Evolutionary conservation across 2,888 invertebrate genomes (phyloP).

Genomic region (Phlogophora meticulosa): DNA sequence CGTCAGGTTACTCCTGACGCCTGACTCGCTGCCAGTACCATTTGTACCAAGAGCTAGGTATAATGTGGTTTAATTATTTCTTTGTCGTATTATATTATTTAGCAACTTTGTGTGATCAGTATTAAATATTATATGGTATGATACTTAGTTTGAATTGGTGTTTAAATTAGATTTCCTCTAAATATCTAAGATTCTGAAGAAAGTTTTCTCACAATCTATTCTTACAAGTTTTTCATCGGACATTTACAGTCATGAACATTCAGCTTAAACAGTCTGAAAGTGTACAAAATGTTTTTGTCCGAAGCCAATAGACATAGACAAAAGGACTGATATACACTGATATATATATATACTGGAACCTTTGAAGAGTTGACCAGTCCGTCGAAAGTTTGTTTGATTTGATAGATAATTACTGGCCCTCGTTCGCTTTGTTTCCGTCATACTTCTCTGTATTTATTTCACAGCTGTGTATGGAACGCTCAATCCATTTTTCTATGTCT

Average conservation of each 20-base stretch:
- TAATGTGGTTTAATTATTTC: slow-evolving; percentile 80
- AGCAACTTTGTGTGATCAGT: slow-evolving; percentile 62
- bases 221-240: not conserved
- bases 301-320: not conserved
- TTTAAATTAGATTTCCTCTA: not conserved
- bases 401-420: no score
- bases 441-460: no score
- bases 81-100: slow-evolving; percentile 53
- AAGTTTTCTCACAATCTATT: not conserved
- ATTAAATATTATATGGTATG: slow-evolving; percentile 61
- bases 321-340: no score
- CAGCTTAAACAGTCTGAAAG: not conserved
- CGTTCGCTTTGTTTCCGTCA: no score
- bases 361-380: no score
- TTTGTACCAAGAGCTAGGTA: slow-evolving; percentile 85
- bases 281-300: not conserved
- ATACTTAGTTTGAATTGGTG: slow-evolving; percentile 42
- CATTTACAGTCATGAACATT: not conserved
- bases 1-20: slow-evolving; percentile 91
- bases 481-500: no score
- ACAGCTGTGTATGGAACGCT: no score
- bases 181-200: not conserved
- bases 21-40: slow-evolving; percentile 87
- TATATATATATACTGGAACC: no score
- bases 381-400: no score